phyloP scores from a whole-genome alignment of 2,888 invertebrate species.

The Endotricha flammealis region DNA sequence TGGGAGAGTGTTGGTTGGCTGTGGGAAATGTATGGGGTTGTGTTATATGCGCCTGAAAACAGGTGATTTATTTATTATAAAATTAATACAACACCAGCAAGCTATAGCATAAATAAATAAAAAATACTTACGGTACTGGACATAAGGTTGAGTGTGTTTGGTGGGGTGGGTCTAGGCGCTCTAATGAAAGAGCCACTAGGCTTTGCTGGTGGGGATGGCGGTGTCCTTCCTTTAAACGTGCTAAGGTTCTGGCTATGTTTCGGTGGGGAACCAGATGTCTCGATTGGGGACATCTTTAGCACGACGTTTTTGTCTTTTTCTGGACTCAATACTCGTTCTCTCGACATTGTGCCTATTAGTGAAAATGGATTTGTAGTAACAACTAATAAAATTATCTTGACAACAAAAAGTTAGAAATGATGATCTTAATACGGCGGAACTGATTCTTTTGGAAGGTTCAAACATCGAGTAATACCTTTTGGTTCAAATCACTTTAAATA shows the following conservation, averaged over 20 bases:
- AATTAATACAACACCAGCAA: slow-evolving; percentile 42
- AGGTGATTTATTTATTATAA: slow-evolving; percentile 52
- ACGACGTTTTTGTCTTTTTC: slow-evolving; percentile 82
- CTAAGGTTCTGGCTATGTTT: slow-evolving; percentile 75
- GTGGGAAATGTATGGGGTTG: slow-evolving; percentile 72
- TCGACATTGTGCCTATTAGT: slow-evolving; percentile 49
- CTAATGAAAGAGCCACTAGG: slow-evolving; percentile 69
- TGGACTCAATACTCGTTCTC: slow-evolving; percentile 56
- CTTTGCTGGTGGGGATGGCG: slow-evolving; percentile 74
- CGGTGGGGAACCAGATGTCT: slow-evolving; percentile 70
- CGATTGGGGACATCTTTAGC: slow-evolving; percentile 86
- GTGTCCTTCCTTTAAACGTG: slow-evolving; percentile 82
- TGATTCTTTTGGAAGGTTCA: too few species aligned
- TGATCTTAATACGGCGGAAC: too few species aligned
- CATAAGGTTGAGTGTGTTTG: slow-evolving; percentile 88
- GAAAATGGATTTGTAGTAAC: too few species aligned
- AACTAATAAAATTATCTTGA: too few species aligned
- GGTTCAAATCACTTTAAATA: too few species aligned
- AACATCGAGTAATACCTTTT: too few species aligned
- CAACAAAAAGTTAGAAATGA: too few species aligned
- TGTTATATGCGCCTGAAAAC: slow-evolving; percentile 78
- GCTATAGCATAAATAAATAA: slow-evolving; percentile 20
- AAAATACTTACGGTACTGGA: slow-evolving; percentile 72
- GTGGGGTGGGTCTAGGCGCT: slow-evolving; percentile 87
- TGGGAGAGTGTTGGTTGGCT: slow-evolving; percentile 60